Base-by-base conservation (phyloP, 2,113 vertebrate species). In the Gobius niger region DNA sequence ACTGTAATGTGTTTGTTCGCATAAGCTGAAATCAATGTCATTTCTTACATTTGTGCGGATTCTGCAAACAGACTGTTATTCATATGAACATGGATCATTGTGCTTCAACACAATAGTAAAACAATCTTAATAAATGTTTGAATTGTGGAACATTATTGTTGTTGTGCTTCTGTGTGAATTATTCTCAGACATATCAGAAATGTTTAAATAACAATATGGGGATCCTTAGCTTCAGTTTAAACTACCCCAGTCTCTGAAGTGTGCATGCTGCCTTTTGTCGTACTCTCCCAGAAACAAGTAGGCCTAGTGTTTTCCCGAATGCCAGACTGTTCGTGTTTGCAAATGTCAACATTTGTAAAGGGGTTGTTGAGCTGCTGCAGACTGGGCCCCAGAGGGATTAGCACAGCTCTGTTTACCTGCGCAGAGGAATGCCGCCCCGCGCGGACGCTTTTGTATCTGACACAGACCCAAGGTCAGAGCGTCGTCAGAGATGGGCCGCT, bases 281-380 rank as follows among this genome's bases (percentile, higher is more conserved):
- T 65, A 44, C 62, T 62, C 47, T 63, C 69, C 77, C 71, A 65
- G 80, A 85, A 73, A 78, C 71, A 11, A 75, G 78, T 87, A 82
- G 24, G 24, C 24, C 24, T 34, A 34, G 68, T 87, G 86, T 89
- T 90, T 87, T 88, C 65, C 81, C 78, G 81, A 84, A 85, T 75
- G 74, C 79, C 88, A 90, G 88, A 90, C 87, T 57, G 64, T 78
- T 83, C 71, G 7, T 89, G 90, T 91, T 93, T 90, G 89, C 90
- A 78, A 77, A 89, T 88, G 91, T 91, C 89, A 89, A 88, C 88
- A 80, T 90, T 91, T 90, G 89, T 91, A 84, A 89, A 92, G 87
- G 84, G 47, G 73, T 77, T 78, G 80, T 84, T 90, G 82, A 87
- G 82, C 82, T 74, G 53, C 65, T 59, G 87, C 87, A 89, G 88